Conservation (phyloP, 2,797 vertebrate species). For the Gymnothorax reevesii region DNA sequence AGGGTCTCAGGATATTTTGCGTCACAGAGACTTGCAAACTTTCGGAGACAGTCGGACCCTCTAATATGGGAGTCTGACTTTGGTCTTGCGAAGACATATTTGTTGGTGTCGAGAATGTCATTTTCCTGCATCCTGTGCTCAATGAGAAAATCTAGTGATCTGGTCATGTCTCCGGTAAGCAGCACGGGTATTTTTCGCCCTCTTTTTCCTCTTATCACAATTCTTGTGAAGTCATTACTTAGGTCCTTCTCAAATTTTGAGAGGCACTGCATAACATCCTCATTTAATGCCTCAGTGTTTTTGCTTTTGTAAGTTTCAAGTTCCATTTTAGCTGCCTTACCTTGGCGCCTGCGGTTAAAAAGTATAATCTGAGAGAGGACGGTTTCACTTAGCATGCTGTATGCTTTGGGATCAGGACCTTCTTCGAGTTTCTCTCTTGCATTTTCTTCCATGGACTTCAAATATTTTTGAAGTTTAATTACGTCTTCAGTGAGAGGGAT, state of each 20-base stretch:
- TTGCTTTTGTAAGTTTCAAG: not conserved
- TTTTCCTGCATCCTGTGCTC: not conserved
- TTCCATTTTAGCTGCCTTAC: conserved; percentile 12
- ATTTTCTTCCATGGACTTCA: not conserved
- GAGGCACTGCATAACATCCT: not conserved
- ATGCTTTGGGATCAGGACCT: conserved; percentile 11
- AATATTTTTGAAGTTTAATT: conserved; percentile 27
- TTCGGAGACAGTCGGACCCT: not conserved
- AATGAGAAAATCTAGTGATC: not conserved
- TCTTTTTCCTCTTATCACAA: conserved; percentile 21
- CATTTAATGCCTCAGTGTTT: not conserved
- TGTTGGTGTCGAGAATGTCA: not conserved
- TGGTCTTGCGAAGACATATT: not conserved
- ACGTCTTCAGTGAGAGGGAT: conserved; percentile 23
- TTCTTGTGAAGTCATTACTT: not conserved
- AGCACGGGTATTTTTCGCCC: conserved; percentile 21
- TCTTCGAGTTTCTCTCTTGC: not conserved
- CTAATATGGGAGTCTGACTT: not conserved
- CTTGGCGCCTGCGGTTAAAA: conserved; percentile 29
- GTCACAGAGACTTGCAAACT: not conserved
- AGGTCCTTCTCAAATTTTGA: conserved; percentile 26
- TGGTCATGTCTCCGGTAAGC: conserved; percentile 10
- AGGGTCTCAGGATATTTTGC: not conserved
- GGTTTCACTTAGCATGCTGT: conserved; percentile 18
- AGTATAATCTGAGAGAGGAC: conserved; percentile 30